Conservation (phyloP, 2,113 vertebrate species). For the Aix galericulata region DNA sequence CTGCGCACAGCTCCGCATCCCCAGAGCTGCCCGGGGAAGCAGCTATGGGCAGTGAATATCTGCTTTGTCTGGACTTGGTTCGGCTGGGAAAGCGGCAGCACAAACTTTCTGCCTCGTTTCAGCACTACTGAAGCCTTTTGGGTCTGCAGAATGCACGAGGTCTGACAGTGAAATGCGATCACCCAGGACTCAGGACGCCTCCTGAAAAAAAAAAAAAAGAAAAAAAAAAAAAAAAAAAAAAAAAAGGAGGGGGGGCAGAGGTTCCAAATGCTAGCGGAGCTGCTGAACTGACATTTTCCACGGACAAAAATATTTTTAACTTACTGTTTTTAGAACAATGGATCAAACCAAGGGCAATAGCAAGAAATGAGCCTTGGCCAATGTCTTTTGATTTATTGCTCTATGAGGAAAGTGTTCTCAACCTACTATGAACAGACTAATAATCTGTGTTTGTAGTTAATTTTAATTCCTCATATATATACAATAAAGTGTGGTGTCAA, state of each 20-base stretch:
- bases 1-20: background rate
- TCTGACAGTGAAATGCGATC: background rate
- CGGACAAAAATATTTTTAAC: slow-evolving; percentile 42
- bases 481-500: background rate
- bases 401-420: slow-evolving; percentile 32
- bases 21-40: background rate
- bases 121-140: background rate
- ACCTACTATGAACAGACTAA: background rate
- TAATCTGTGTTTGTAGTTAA: slow-evolving; percentile 27
- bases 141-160: background rate
- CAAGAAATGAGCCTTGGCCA: slow-evolving; percentile 40
- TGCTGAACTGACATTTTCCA: slow-evolving; percentile 60
- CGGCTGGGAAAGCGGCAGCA: background rate
- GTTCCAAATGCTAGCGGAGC: background rate
- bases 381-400: slow-evolving; percentile 55
- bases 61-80: background rate
- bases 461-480: background rate
- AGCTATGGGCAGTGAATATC: background rate
- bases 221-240: background rate
- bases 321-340: slow-evolving; percentile 65
- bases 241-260: background rate
- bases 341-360: slow-evolving; percentile 53
- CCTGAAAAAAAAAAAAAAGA: background rate
- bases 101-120: slow-evolving; percentile 24
- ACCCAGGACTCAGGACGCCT: background rate